Conservation (phyloP, 2,888 invertebrate species). For the Tinea trinotella region DNA sequence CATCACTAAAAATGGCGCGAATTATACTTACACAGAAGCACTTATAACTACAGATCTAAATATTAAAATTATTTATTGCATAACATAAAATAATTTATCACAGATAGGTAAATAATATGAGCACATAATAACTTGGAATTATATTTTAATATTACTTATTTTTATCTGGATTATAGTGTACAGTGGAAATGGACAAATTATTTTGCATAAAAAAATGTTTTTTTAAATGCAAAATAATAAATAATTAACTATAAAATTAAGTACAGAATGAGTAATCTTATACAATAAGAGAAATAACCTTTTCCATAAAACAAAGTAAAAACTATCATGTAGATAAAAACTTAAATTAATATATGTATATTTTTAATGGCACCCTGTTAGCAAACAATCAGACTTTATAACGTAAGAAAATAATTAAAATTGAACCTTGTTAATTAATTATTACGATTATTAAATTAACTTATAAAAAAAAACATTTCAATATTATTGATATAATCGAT, state of each 20-base stretch:
- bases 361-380: background rate
- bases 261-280: too few species aligned
- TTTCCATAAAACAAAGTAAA: too few species aligned
- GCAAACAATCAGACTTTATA: background rate
- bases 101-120: constrained; percentile 53
- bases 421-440: constrained; percentile 25
- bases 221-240: too few species aligned
- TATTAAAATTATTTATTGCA: background rate
- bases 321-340: background rate
- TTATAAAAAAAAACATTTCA: constrained; percentile 5
- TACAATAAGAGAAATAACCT: constrained; percentile 6
- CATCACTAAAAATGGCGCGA: background rate
- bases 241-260: too few species aligned
- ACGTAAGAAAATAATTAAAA: background rate
- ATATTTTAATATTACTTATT: too few species aligned
- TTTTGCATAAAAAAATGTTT: too few species aligned
- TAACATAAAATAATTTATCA: constrained; percentile 53
- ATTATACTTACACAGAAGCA: background rate
- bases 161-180: too few species aligned
- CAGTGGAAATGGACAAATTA: too few species aligned
- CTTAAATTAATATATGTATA: background rate
- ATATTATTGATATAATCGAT: too few species aligned
- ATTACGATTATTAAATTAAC: too few species aligned
- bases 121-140: constrained; percentile 29
- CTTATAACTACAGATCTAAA: background rate